Evolutionary conservation across 2,113 vertebrate species (phyloP).

Genomic region (Dasyurus viverrinus): DNA sequence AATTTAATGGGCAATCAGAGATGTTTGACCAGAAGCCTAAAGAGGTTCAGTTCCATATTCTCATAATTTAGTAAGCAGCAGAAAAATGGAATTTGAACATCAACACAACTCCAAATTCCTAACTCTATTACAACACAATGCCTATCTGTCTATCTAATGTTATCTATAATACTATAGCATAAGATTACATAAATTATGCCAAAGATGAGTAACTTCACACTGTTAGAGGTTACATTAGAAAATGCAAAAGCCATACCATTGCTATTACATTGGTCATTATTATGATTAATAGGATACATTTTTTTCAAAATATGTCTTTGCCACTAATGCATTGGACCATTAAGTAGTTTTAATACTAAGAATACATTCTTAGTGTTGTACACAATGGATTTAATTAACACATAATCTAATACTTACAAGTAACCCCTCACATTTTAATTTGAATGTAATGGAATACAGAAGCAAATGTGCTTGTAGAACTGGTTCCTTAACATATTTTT

Average conservation of each 20-base stretch:
- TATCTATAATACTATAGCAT: background rate
- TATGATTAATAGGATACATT: slow-evolving; percentile 31
- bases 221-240: slow-evolving; percentile 25
- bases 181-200: background rate
- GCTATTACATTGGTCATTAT: background rate
- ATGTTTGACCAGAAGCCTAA: background rate
- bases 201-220: background rate
- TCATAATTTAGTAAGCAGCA: background rate
- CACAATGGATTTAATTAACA: slow-evolving; percentile 59
- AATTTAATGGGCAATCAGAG: background rate
- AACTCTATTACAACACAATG: background rate
- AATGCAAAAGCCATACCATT: background rate
- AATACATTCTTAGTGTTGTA: slow-evolving; percentile 37
- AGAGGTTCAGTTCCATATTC: background rate
- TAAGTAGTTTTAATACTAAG: slow-evolving; percentile 38
- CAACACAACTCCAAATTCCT: background rate
- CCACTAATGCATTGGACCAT: slow-evolving; percentile 16
- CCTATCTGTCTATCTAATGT: background rate
- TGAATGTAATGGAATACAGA: slow-evolving; percentile 42
- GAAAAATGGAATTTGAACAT: background rate
- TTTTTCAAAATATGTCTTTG: slow-evolving; percentile 55
- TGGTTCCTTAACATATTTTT: slow-evolving; percentile 30
- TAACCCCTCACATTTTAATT: slow-evolving; percentile 30
- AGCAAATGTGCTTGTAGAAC: slow-evolving; percentile 36
- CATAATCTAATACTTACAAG: slow-evolving; percentile 40